Percentiles rank a stretch among this genome's conserved stretches.
These are phyloP conservation scores for Notarius lentiginosus DNA, from an alignment of 2,113 vertebrate genomes.

Conservation along the genomic window DNA sequence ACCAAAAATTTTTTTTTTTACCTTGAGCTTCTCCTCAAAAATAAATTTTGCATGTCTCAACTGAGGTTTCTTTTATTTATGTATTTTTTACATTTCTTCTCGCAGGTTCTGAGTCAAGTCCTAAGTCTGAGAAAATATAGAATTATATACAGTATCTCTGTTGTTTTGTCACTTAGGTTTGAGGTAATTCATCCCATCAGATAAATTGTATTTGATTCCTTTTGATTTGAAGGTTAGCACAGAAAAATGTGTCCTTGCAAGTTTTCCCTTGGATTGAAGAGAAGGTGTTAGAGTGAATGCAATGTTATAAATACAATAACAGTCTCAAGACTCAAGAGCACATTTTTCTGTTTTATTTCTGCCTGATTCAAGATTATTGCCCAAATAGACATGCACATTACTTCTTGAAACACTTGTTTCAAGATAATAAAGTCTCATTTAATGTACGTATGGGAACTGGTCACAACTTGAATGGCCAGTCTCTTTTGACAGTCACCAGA, in stretches of 20 bases:
- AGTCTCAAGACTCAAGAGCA: background rate
- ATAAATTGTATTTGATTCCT: background rate
- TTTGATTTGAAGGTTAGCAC: background rate
- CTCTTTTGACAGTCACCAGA: background rate
- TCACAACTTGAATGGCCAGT: background rate
- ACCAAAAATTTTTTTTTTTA: background rate
- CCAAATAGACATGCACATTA: background rate
- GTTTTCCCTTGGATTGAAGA: background rate
- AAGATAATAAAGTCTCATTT: background rate
- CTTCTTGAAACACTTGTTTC: background rate
- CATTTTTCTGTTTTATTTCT: background rate
- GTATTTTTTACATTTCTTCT: background rate
- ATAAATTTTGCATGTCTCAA: background rate
- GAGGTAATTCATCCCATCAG: background rate
- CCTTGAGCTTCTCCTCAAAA: background rate
- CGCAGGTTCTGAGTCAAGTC: background rate
- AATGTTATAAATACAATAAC: slow-evolving; percentile 1
- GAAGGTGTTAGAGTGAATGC: background rate
- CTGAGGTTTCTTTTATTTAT: background rate
- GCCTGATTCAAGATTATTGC: background rate
- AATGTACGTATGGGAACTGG: background rate
- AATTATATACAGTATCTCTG: background rate
- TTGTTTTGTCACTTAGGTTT: background rate
- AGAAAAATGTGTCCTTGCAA: background rate
- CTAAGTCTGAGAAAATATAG: background rate